Evolutionary conservation across 2,797 vertebrate genomes (phyloP).

Genomic region (Syndactyla subalaris): DNA sequence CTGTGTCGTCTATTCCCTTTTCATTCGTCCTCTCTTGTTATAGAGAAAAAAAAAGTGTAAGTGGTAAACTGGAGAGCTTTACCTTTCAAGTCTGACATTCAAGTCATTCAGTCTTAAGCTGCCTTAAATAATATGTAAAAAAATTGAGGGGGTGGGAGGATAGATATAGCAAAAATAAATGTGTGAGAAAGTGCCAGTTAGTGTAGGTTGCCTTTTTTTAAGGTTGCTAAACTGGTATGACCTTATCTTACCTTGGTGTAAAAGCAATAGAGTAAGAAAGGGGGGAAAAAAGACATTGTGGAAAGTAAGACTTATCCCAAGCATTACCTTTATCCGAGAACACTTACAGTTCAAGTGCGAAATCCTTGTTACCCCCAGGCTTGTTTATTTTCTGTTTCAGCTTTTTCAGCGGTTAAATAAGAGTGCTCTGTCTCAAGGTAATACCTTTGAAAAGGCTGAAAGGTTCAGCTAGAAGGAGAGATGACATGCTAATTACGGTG

Average conservation of each 20-base stretch:
- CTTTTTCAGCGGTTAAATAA: not conserved
- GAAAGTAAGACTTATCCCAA: not conserved
- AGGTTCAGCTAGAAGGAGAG: not conserved
- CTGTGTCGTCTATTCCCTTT: constrained; percentile 51
- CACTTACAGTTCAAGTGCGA: not conserved
- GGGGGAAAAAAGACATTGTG: not conserved
- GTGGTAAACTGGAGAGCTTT: constrained; percentile 19
- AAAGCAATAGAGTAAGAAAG: not conserved
- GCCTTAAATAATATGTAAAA: not conserved
- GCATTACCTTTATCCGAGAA: not conserved
- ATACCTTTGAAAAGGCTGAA: not conserved
- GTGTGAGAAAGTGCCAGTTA: not conserved
- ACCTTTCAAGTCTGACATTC: constrained; percentile 37
- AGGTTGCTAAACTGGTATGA: not conserved
- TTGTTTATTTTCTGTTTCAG: constrained; percentile 19
- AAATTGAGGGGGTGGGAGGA: not conserved
- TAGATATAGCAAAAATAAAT: not conserved
- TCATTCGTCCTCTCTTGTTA: constrained; percentile 30
- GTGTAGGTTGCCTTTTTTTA: not conserved
- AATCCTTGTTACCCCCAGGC: not conserved
- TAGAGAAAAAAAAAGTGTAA: not conserved
- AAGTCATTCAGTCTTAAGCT: not conserved
- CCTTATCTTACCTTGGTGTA: not conserved
- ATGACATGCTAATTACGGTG: not conserved
- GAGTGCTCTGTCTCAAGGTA: not conserved